phyloP scores from a whole-genome alignment of 2,888 invertebrate species.

The Polyommatus iphigenia region DNA sequence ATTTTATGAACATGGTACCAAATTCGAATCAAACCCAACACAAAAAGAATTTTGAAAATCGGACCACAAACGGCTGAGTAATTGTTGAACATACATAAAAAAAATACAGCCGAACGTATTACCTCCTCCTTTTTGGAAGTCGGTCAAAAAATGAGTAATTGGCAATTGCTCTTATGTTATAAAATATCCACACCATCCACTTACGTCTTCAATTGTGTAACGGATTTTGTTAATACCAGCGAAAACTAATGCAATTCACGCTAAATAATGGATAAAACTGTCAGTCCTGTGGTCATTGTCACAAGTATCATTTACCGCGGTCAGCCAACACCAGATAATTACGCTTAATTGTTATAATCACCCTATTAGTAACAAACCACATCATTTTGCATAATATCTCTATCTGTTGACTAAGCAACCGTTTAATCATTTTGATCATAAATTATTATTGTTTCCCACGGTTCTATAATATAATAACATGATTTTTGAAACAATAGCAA shows the following conservation, averaged over 20 bases:
- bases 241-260: neutral
- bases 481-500: neutral
- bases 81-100: too few relatives aligned
- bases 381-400: neutral
- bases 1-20: too few relatives aligned
- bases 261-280: neutral
- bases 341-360: conserved; percentile 13
- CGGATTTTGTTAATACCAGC: too few relatives aligned
- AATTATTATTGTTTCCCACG: neutral
- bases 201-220: too few relatives aligned
- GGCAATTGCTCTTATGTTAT: too few relatives aligned
- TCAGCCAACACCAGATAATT: conserved; percentile 20
- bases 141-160: too few relatives aligned
- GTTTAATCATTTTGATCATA: neutral
- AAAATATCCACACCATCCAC: too few relatives aligned
- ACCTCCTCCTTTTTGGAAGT: too few relatives aligned
- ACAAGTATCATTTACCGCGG: conserved; percentile 10
- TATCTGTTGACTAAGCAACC: neutral
- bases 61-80: too few relatives aligned
- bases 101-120: too few relatives aligned
- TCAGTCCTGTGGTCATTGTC: neutral
- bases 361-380: conserved; percentile 7
- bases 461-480: neutral
- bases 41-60: too few relatives aligned
- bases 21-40: too few relatives aligned